Evolutionary conservation across 1,140 invertebrate genomes (phyloP), one percentile per base, ranked within the genome.

Genomic region (Lasaia peninsularis): DNA sequence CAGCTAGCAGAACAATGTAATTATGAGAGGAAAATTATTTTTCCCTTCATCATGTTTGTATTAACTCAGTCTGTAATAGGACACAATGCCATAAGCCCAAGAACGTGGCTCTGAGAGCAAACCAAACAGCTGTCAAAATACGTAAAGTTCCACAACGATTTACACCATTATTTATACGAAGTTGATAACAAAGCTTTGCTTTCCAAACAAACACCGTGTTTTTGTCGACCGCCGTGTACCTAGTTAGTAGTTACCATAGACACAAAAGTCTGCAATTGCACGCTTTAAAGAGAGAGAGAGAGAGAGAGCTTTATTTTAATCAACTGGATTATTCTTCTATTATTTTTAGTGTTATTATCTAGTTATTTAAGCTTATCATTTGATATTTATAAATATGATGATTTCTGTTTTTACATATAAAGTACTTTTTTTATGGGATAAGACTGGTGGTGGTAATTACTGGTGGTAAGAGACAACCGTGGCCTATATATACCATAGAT

Each of bases 101-200:
- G 5, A 44, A 44, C 37, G 37, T 44, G 37, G 37, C 14, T 18
- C 8, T 37, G 18, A 44, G 37, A 44, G 37, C 16, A 16, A 44
- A 44, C 37, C 37, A 44, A 44, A 44, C 37, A 44, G 37, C 37
- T 44, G 37, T 44, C 37, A 44, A 44, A 44, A 44, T 44, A 44
- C 37, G 11, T 44, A 44, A 44, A 40, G 35, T 40, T 40, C 9
- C 35, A 40, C 35, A 40, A 40, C 16, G 35, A 40, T 40, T 40
- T 40, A 40, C 14, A 8, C 35, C 35, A 40, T 40, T 40, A 40
- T 40, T 40, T 40, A 40, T 14, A 40, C 35, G 35, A 40, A 40
- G 6, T 40, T 40, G 35, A 40, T 40, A 40, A 34, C 33, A 34
- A 40, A 40, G 35, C 35, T 40, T 8, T 40, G 12, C 35, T 40